Base-by-base conservation (phyloP, 2,888 invertebrate species). In the Julus scandinavius region DNA sequence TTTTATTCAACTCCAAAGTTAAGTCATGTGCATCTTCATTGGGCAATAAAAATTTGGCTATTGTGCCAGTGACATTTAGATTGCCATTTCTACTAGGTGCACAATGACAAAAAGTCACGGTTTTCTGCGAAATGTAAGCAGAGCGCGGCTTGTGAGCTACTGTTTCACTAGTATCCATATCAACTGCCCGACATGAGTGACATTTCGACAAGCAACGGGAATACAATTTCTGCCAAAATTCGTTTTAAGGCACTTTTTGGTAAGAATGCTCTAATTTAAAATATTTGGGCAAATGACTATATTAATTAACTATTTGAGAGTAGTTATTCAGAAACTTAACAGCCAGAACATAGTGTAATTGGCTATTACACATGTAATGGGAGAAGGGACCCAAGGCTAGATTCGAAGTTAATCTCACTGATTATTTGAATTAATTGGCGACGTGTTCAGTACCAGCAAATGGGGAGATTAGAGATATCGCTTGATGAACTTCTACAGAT, bases 31-130 rank as follows among this genome's bases (percentile, higher is more conserved):
- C 13, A 80, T 80, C 80, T 80, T 80, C 80, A 11, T 38, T 38
- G 38, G 3, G 80, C 80, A 40, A 80, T 80, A 80, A 80, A 80
- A 80, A 80, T 38, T 80, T 80, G 80, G 80, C 80, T 80, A 80
- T 80, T 80, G 80, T 80, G 38, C 80, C 15, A 38, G 80, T 80
- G 80, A 80, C 80, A 80, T 80, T 80, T 80, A 80, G 15, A 9
- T 38, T 80, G 80, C 38, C 38, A 80, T 80, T 80, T 80, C 29
- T 38, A 13, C 80, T 13, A 80, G 80, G 80, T 80, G 38, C 15
- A 15, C 80, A 80, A 80, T 38, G 80, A 80, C 80, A 80, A 40
- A 80, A 80, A 80, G 80, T 80, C 80, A 38, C 13, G 15, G 80
- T 80, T 80, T 29, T 38, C 80, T 40, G 80, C 13, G 38, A 80